Evolutionary conservation across 2,888 invertebrate genomes (phyloP), one percentile per base, ranked within the genome.

Genomic region (Scaptomyza cyrtandrae): DNA sequence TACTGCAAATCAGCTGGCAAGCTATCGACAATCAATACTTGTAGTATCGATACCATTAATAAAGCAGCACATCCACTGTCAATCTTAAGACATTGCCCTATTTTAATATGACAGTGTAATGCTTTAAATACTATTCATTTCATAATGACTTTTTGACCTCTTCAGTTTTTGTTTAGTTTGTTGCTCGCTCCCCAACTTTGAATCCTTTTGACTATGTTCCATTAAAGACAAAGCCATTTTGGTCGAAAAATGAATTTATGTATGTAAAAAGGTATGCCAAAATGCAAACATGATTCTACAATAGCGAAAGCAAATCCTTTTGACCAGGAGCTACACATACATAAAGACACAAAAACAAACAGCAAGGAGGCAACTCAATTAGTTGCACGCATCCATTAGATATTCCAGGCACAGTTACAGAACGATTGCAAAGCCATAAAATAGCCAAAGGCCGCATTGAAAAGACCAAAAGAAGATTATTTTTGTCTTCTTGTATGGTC

Each of bases 341-440:
- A 48, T 0, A 45, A 1, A 45, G 3, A 29, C 3, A 49, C 7
- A 33, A 10, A 33, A 5, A 39, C 14, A 39, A 14, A 39, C 14
- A 39, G 45, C 48, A 60, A 33, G 71, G 44, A 67, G 64, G 72
- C 80, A 82, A 87, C 82, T 85, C 85, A 87, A 85, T 87, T 85
- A 85, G 82, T 82, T 80, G 82, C 87, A 84, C 77, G 85, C 84
- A 80, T 80, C 85, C 87, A 87, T 87, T 87, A 75, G 78, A 73
- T 82, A 85, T 85, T 85, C 84, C 80, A 70, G 71, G 76, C 84
- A 85, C 84, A 85, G 69, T 73, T 68, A 61, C 78, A 82, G 82
- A 80, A 86, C 86, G 86, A 82, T 82, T 82, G 85, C 83, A 82
- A 87, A 87, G 75, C 87, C 82, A 82, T 84, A 85, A 82, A 85